Percentiles rank a stretch among this genome's conserved stretches.
Evolutionary conservation across 2,888 invertebrate genomes (phyloP).

Genomic region (Sphinx pinastri): DNA sequence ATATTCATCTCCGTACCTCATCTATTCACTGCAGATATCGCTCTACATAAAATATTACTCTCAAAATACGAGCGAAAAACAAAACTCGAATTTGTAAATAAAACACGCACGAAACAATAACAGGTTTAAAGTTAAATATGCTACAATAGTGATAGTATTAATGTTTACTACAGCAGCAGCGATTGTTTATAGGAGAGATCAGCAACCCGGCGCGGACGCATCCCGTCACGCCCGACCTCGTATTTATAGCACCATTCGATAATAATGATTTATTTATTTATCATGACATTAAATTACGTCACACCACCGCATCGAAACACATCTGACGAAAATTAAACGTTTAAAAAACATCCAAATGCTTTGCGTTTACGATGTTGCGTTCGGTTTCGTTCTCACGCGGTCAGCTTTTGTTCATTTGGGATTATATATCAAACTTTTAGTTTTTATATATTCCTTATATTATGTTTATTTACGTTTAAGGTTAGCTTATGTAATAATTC

Average conservation of each 20-base stretch:
- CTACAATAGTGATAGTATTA: constrained; percentile 47
- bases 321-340: neutral
- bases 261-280: constrained; percentile 53
- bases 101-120: constrained; percentile 28
- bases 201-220: constrained; percentile 54
- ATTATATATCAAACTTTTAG: neutral
- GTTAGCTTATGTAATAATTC: too few species aligned
- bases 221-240: constrained; percentile 38
- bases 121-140: constrained; percentile 28
- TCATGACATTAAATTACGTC: constrained; percentile 47
- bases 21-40: too few species aligned
- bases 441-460: neutral
- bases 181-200: constrained; percentile 65
- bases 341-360: neutral
- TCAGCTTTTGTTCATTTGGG: neutral
- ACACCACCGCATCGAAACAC: constrained; percentile 33
- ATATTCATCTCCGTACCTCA: too few species aligned
- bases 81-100: neutral
- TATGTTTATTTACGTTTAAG: too few species aligned
- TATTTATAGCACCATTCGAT: constrained; percentile 55
- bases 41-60: too few species aligned
- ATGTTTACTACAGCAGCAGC: constrained; percentile 62
- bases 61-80: neutral
- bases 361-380: neutral
- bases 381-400: neutral